phyloP scores from a whole-genome alignment of 1,140 invertebrate genomes.

The Apis laboriosa region DNA sequence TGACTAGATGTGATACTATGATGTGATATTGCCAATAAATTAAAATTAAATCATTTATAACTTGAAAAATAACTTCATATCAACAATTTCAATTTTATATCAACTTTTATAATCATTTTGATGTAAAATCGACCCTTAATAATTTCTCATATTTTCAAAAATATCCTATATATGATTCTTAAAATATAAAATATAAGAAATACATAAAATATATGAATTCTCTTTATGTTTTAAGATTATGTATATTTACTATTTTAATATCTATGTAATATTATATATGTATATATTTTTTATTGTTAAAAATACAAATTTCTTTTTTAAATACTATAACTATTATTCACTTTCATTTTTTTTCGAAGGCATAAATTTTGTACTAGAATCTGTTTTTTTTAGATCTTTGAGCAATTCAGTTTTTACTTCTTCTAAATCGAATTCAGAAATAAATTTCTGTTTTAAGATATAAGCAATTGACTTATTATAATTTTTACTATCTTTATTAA shows the following conservation, averaged over 20 bases:
- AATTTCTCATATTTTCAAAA: no score
- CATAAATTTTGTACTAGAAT: conserved; percentile 12
- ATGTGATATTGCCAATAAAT: no score
- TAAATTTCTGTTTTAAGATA: conserved; percentile 57
- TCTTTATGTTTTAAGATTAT: neutral
- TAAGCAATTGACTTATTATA: conserved; percentile 50
- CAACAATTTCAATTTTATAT: no score
- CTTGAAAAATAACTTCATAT: no score
- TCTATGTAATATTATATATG: no score
- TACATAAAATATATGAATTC: neutral
- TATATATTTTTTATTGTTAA: no score
- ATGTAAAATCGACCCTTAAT: no score
- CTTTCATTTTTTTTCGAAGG: conserved; percentile 3
- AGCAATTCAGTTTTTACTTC: conserved; percentile 46
- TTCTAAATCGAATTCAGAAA: conserved; percentile 55
- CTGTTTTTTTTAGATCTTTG: conserved; percentile 27
- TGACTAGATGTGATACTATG: no score
- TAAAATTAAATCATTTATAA: no score
- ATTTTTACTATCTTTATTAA: conserved; percentile 30
- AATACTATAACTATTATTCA: neutral
- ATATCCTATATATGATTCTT: neutral
- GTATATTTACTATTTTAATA: neutral
- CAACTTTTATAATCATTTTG: no score
- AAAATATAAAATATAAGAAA: neutral
- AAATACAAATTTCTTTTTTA: neutral